Percentiles rank a stretch among this genome's conserved stretches.
These are phyloP conservation scores for Drosophila asahinai DNA, from an alignment of 1,140 invertebrate genomes.

Conservation along the genomic window DNA sequence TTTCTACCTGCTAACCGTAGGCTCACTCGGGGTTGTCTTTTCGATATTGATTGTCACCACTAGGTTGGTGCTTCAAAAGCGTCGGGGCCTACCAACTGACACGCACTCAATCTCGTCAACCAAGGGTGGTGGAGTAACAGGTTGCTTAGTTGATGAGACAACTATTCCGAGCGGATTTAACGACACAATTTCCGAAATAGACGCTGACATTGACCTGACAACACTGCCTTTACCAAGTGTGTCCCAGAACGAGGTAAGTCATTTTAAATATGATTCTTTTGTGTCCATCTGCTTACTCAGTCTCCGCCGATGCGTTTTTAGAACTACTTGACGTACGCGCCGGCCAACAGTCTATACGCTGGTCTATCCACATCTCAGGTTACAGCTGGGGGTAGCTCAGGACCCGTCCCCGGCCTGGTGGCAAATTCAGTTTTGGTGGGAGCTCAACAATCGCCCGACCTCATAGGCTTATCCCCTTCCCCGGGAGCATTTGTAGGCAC, in stretches of 20 bases:
- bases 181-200: constrained; percentile 89
- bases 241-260: constrained; percentile 80
- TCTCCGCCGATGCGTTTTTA: constrained; percentile 28
- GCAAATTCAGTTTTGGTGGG: constrained; percentile 65
- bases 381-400: constrained; percentile 27
- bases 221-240: constrained; percentile 86
- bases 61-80: constrained; percentile 88
- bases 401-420: constrained; percentile 39
- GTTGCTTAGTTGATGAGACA: constrained; percentile 85
- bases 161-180: constrained; percentile 90
- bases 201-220: constrained; percentile 90
- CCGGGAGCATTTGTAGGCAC: constrained; percentile 57
- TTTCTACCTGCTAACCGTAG: constrained; percentile 90
- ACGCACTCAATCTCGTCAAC: constrained; percentile 56
- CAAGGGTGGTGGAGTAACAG: constrained; percentile 33
- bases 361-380: constrained; percentile 62
- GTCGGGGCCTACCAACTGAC: constrained; percentile 86
- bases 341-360: constrained; percentile 67
- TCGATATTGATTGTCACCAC: constrained; percentile 89
- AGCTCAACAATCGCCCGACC: constrained; percentile 72
- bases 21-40: constrained; percentile 89
- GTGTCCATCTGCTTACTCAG: not conserved
- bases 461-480: constrained; percentile 68
- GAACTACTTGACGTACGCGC: constrained; percentile 80
- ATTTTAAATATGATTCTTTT: not conserved